phyloP scores from a whole-genome alignment of 1,140 invertebrate species.

The Pachyrhynchus sulphureomaculatus region DNA sequence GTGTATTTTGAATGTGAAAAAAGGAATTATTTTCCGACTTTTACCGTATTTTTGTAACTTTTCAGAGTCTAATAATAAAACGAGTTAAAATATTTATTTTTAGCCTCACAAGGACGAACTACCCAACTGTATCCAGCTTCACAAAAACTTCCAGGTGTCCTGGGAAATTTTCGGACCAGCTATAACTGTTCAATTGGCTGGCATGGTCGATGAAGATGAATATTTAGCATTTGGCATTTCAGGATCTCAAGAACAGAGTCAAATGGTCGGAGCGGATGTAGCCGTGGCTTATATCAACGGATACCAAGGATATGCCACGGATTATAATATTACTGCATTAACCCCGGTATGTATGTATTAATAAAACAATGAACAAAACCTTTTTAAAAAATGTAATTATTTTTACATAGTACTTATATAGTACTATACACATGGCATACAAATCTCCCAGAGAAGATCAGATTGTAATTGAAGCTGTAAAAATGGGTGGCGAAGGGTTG shows the following conservation, averaged over 20 bases:
- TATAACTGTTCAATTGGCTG: constrained; percentile 83
- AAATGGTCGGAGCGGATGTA: constrained; percentile 86
- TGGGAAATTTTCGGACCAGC: constrained; percentile 91
- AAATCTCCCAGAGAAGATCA: no score
- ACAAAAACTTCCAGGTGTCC: constrained; percentile 77
- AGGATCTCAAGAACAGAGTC: constrained; percentile 65
- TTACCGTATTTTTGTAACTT: no score
- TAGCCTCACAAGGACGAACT: constrained; percentile 60
- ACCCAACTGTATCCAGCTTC: constrained; percentile 84
- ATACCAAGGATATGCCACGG: constrained; percentile 69
- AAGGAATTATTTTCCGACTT: no score
- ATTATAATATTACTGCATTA: constrained; percentile 84
- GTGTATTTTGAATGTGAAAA: no score
- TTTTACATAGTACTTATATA: no score
- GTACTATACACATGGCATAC: no score
- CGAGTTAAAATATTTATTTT: no score
- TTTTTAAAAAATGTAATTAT: no score
- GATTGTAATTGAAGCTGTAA: no score
- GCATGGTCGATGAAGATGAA: constrained; percentile 71
- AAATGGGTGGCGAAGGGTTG: no score
- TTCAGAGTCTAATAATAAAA: no score
- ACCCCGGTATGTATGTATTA: constrained; percentile 65
- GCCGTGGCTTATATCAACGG: constrained; percentile 75
- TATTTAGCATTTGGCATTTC: constrained; percentile 89
- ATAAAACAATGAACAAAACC: not conserved